phyloP scores from a whole-genome alignment of 2,797 vertebrate species.

The Esox lucius region DNA sequence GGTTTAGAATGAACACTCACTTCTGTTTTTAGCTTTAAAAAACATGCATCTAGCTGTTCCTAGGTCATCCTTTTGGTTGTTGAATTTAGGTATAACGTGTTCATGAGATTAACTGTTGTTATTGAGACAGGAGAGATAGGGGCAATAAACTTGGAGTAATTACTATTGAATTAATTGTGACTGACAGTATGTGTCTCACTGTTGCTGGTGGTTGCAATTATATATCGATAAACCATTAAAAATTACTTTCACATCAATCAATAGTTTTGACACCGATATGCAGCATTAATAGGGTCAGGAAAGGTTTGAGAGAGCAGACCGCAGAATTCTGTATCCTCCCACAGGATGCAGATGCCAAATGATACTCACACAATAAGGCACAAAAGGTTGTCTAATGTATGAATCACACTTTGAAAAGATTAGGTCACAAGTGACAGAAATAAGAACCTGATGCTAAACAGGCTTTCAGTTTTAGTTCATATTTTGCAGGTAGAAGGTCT shows the following conservation, averaged over 20 bases:
- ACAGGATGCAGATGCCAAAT: constrained; percentile 1
- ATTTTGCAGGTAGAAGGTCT: no score
- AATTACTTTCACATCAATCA: no score
- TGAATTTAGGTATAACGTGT: background rate
- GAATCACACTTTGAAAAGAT: no score
- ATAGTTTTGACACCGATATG: background rate
- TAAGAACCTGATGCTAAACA: no score
- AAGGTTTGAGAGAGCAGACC: background rate
- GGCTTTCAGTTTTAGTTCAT: no score
- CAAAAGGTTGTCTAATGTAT: no score
- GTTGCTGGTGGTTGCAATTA: no score
- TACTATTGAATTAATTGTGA: background rate
- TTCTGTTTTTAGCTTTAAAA: background rate
- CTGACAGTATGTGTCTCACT: background rate
- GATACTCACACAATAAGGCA: background rate
- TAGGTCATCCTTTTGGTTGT: background rate
- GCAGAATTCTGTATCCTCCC: background rate
- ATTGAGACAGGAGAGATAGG: background rate
- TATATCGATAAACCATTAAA: no score
- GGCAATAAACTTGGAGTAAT: background rate
- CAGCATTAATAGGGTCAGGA: background rate
- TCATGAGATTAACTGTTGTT: background rate
- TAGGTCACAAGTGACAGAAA: no score
- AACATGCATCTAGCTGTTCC: background rate
- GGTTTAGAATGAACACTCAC: background rate